These are phyloP conservation scores for Colistium nudipinnis DNA, from an alignment of 2,113 vertebrate species.

Conservation along the genomic window DNA sequence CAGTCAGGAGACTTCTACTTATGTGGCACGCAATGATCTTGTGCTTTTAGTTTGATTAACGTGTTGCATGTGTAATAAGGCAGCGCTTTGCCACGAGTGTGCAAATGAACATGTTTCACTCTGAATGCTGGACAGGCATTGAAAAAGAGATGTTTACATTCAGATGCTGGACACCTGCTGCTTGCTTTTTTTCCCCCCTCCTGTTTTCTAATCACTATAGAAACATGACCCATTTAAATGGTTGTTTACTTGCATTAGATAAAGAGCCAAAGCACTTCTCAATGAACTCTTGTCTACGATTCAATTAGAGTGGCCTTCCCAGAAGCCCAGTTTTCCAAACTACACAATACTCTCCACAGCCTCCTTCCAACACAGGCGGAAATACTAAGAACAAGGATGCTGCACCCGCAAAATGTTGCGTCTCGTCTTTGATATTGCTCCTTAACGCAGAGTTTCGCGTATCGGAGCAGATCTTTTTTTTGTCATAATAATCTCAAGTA, in stretches of 20 bases:
- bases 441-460: fast-evolving
- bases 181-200: slow-evolving; percentile 71
- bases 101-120: slow-evolving; percentile 80
- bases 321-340: slow-evolving; percentile 69
- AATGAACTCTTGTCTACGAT: slow-evolving; percentile 88
- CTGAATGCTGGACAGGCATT: slow-evolving; percentile 80
- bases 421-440: slow-evolving; percentile 7
- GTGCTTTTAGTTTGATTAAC: slow-evolving; percentile 36
- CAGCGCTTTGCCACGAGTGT: slow-evolving; percentile 46
- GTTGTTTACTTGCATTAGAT: slow-evolving; percentile 85
- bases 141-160: slow-evolving; percentile 80
- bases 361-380: slow-evolving; percentile 28
- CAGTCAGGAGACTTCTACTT: not conserved
- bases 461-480: not conserved
- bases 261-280: slow-evolving; percentile 80
- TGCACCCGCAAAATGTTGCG: slow-evolving; percentile 25
- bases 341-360: slow-evolving; percentile 56
- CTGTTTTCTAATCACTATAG: slow-evolving; percentile 74
- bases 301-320: slow-evolving; percentile 83
- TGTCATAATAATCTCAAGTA: no score
- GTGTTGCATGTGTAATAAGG: slow-evolving; percentile 27
- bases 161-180: slow-evolving; percentile 76
- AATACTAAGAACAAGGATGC: slow-evolving; percentile 30
- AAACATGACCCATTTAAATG: slow-evolving; percentile 85
- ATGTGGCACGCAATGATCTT: not conserved